Conservation (phyloP, 2,113 vertebrate species). For the Todiramphus chloris region DNA sequence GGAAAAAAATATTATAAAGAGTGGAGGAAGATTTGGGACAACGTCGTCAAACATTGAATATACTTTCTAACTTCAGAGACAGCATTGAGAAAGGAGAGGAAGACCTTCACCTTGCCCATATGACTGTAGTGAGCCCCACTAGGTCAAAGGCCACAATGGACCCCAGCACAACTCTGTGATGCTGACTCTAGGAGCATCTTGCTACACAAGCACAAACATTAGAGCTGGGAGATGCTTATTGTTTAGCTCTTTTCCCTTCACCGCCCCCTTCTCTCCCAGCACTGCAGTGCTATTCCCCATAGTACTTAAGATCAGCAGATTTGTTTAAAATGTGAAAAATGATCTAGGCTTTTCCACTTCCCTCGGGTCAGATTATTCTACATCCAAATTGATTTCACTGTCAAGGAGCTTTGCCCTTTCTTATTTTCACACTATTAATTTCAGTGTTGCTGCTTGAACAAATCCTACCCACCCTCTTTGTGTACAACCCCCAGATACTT, state of each 20-base stretch:
- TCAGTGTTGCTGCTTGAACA: neutral
- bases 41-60: neutral
- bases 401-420: slow-evolving; percentile 23
- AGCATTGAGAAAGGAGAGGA: neutral
- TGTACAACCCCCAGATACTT: neutral
- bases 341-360: neutral
- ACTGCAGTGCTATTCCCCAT: neutral
- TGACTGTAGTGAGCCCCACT: neutral
- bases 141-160: accelerated
- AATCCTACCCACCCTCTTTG: neutral
- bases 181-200: neutral
- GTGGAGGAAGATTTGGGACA: neutral
- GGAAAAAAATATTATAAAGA: neutral
- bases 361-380: slow-evolving; percentile 21
- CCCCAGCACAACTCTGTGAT: accelerated
- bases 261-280: neutral
- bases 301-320: slow-evolving; percentile 13
- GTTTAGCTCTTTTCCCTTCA: neutral
- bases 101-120: neutral
- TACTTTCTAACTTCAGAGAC: neutral
- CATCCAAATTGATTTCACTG: slow-evolving; percentile 50
- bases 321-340: slow-evolving; percentile 38
- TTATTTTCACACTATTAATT: slow-evolving; percentile 23
- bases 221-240: neutral
- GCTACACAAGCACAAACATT: neutral